Evolutionary conservation across 2,797 vertebrate species (phyloP), one percentile per base, ranked within the genome.

Genomic region (Babyrousa celebensis): DNA sequence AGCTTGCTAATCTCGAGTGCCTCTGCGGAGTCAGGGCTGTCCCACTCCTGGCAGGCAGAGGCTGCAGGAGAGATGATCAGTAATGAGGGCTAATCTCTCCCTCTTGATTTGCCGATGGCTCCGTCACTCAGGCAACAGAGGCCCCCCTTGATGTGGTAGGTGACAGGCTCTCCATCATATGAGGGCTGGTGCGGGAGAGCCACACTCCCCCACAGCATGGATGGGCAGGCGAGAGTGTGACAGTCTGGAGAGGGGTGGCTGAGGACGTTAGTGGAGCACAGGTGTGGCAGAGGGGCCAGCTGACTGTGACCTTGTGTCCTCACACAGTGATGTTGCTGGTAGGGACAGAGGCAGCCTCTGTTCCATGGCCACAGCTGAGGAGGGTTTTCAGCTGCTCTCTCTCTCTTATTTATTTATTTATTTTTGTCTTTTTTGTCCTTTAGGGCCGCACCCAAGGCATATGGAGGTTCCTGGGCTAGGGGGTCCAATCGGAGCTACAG

Each of bases 51-150:
- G 43, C 43, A 48, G 43, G 43, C 43, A 10, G 43, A 48, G 6
- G 43, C 43, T 48, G 43, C 43, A 10, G 43, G 43, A 48, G n/a
- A 58, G n/a, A 86, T 60, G 67, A 84, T 93, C 56, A 74, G 91
- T 84, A 87, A 95, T 63, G 80, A 92, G 74, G 78, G 89, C 92
- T 87, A n/a, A 78, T 94, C 56, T 89, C 74, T 93, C 83, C 36
- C 89, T 87, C 86, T 91, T 89, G 89, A 79, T 77, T 96, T 32
- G 89, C 4, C 20, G 43, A 40, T n/a, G 29, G 94, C 36, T 72
- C 78, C 25, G 85, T 96, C 80, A 89, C 52, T 96, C 82, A 80
- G 84, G 58, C 86, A 92, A 93, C 78, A 92, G 77, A 94, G 65
- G 56, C 43, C 36, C 27, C 8, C 1, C 0, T 58, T 52, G 75